Percentiles rank a stretch among this genome's conserved stretches.
Evolutionary conservation across 2,797 vertebrate species (phyloP).

Genomic region (Macroramphosus scolopax): DNA sequence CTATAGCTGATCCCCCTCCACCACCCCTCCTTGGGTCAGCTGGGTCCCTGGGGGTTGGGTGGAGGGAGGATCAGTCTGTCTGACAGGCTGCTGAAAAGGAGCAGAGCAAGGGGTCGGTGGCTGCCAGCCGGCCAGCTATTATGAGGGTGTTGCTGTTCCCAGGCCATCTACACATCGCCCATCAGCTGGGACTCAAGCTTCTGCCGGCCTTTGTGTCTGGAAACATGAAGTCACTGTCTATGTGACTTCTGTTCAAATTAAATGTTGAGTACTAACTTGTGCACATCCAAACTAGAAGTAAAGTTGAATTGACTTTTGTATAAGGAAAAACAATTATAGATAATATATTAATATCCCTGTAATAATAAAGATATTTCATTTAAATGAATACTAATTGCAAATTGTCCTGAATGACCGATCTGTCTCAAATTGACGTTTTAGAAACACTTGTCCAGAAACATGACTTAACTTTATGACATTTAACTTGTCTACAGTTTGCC

Average conservation of each 20-base stretch:
- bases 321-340: not conserved
- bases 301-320: not conserved
- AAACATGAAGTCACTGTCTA: constrained; percentile 33
- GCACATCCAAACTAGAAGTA: not conserved
- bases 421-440: no score
- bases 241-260: not conserved
- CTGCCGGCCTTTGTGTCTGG: constrained; percentile 71
- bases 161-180: constrained; percentile 59
- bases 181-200: constrained; percentile 56
- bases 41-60: constrained; percentile 60
- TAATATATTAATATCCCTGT: not conserved
- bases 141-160: constrained; percentile 70
- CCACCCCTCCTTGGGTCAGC: constrained; percentile 50
- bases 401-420: no score
- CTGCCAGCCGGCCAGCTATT: constrained; percentile 72
- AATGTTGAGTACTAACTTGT: not conserved
- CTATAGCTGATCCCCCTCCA: constrained; percentile 51
- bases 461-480: no score
- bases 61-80: constrained; percentile 67
- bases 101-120: constrained; percentile 65
- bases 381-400: not conserved
- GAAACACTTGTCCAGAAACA: no score
- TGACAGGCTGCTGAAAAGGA: constrained; percentile 70
- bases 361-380: not conserved
- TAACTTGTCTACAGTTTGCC: no score